Conservation (phyloP, 2,113 vertebrate species). For the rabbit (Oryctolagus cuniculus) region DNA sequence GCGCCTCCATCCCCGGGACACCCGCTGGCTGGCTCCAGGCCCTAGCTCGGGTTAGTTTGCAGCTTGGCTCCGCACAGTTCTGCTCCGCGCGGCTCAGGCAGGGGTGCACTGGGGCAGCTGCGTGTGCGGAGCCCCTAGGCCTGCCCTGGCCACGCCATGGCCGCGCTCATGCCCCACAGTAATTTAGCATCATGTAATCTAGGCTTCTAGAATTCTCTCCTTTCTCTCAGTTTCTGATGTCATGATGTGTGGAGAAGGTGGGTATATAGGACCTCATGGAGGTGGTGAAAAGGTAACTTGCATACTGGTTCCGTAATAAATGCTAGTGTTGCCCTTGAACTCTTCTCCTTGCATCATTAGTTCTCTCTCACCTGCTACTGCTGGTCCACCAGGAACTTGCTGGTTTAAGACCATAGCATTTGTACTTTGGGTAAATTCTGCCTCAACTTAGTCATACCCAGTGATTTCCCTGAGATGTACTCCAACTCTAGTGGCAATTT, state of each 20-base stretch:
- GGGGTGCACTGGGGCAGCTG: no score
- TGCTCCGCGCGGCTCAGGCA: no score
- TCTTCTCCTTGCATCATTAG: not conserved
- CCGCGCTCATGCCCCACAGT: no score
- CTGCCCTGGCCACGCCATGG: no score
- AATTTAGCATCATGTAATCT: not conserved
- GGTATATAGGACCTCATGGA: accelerated
- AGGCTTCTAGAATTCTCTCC: not conserved
- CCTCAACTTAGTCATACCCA: not conserved
- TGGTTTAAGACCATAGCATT: not conserved
- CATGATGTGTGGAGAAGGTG: not conserved
- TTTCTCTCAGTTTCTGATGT: not conserved
- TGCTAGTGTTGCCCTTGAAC: not conserved
- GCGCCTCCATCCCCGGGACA: no score
- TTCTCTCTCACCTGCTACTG: not conserved
- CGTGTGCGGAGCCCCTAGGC: no score
- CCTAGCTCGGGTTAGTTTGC: no score
- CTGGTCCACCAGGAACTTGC: not conserved
- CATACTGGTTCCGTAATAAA: not conserved
- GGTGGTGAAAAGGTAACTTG: not conserved
- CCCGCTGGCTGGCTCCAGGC: no score
- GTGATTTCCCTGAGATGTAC: not conserved
- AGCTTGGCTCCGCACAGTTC: no score
- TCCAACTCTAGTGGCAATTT: not conserved
- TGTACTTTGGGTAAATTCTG: not conserved